Conservation (phyloP, 2,113 vertebrate genomes). For the Tympanuchus pallidicinctus region DNA sequence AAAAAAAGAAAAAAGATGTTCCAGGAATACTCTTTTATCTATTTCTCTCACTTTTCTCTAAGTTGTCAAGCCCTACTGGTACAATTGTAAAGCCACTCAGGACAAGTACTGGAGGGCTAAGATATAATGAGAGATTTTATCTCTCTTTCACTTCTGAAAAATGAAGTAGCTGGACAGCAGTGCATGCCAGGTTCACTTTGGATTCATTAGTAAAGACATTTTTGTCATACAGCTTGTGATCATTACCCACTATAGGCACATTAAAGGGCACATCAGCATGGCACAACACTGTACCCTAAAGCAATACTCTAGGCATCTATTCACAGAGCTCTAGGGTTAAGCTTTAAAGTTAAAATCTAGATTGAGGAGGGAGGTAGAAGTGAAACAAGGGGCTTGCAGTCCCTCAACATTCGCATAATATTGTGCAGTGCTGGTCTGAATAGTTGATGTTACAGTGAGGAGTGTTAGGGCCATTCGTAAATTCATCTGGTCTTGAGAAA, state of each 20-base stretch:
- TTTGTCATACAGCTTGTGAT: background rate
- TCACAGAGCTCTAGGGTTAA: background rate
- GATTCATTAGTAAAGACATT: background rate
- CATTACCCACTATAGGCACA: background rate
- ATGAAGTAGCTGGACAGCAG: background rate
- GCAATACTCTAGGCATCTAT: slow-evolving; percentile 19
- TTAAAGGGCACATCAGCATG: background rate
- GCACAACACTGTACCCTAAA: background rate
- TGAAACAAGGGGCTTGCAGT: background rate
- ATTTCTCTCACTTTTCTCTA: background rate
- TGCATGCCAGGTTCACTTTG: background rate
- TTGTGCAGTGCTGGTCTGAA: background rate
- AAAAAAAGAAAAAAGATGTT: background rate
- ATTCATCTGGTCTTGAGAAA: background rate
- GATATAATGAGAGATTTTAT: background rate
- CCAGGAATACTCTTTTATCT: background rate
- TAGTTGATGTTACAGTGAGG: background rate
- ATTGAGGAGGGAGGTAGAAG: background rate
- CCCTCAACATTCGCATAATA: background rate
- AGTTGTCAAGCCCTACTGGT: background rate
- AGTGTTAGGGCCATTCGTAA: background rate
- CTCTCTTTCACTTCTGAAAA: background rate
- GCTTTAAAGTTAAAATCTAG: background rate
- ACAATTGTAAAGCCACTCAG: background rate
- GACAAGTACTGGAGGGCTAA: background rate